These are phyloP conservation scores for Cebidichthys violaceus DNA, from an alignment of 2,113 vertebrate genomes.

Conservation along the genomic window DNA sequence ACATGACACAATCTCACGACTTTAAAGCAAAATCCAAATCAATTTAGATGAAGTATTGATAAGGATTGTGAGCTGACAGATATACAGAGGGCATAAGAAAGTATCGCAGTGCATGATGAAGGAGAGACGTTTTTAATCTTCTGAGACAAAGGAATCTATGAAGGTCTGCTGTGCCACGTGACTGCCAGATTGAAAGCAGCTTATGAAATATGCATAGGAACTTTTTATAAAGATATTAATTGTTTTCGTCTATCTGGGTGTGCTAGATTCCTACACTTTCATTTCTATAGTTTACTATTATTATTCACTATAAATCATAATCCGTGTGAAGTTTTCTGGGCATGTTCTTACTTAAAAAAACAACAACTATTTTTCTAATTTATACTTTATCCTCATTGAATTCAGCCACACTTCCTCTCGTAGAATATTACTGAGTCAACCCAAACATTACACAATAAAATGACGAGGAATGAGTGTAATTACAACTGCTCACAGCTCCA, in stretches of 20 bases:
- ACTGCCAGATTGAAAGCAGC: conserved; percentile 40
- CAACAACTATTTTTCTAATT: neutral
- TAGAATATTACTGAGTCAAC: conserved; percentile 30
- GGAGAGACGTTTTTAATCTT: conserved; percentile 62
- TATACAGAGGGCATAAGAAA: conserved; percentile 48
- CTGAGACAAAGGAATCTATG: conserved; percentile 51
- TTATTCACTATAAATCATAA: conserved; percentile 21
- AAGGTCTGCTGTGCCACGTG: conserved; percentile 29
- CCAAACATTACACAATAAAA: conserved; percentile 51
- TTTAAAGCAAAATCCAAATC: conserved; percentile 67
- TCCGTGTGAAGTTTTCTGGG: conserved; percentile 1
- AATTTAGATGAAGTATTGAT: conserved; percentile 76
- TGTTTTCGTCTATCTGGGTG: conserved; percentile 39
- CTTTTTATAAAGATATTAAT: conserved; percentile 61
- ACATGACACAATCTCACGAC: conserved; percentile 58
- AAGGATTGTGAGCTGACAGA: conserved; percentile 53
- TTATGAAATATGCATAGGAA: conserved; percentile 17
- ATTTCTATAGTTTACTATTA: conserved; percentile 3
- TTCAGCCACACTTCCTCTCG: conserved; percentile 29
- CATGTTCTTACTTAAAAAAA: neutral
- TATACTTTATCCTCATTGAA: conserved; percentile 21
- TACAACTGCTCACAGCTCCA: conserved; percentile 45
- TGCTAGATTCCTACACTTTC: conserved; percentile 2
- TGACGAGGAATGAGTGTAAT: conserved; percentile 59
- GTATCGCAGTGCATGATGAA: conserved; percentile 44